phyloP scores from a whole-genome alignment of 2,888 invertebrate genomes.

The Epistrophe eligans region DNA sequence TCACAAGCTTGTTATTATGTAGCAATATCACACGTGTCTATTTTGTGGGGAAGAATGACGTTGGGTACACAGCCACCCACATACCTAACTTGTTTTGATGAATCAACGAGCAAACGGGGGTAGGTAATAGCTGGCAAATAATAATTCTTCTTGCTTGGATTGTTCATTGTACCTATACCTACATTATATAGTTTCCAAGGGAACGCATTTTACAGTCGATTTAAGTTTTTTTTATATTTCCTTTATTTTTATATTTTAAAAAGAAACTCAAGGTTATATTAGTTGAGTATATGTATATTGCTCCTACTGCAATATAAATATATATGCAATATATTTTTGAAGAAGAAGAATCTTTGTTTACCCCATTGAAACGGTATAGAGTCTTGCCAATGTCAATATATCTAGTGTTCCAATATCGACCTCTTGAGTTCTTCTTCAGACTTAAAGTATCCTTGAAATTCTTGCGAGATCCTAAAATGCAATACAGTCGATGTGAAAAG shows the following conservation, averaged over 20 bases:
- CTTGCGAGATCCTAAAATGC: neutral
- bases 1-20: slow-evolving; percentile 4
- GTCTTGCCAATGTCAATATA: slow-evolving; percentile 33
- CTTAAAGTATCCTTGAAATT: slow-evolving; percentile 34
- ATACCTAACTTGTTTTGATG: neutral
- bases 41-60: neutral
- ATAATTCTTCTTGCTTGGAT: neutral
- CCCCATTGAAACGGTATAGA: slow-evolving; percentile 2
- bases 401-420: slow-evolving; percentile 15
- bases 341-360: slow-evolving; percentile 12
- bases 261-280: slow-evolving; percentile 1
- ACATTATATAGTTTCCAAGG: slow-evolving; percentile 1
- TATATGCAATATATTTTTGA: slow-evolving; percentile 24
- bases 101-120: neutral
- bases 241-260: neutral
- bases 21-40: slow-evolving; percentile 16
- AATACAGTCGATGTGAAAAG: slow-evolving; percentile 4
- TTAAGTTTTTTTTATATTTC: neutral
- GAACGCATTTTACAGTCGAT: slow-evolving; percentile 19
- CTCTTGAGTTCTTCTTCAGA: slow-evolving; percentile 18
- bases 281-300: neutral
- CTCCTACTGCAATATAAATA: slow-evolving; percentile 9
- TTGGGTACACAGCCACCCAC: neutral
- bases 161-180: neutral
- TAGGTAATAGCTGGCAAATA: neutral